Percentiles rank a stretch among this genome's conserved stretches.
These are phyloP conservation scores for Chrysopa pallens DNA, from an alignment of 1,140 invertebrate species.

Conservation along the genomic window DNA sequence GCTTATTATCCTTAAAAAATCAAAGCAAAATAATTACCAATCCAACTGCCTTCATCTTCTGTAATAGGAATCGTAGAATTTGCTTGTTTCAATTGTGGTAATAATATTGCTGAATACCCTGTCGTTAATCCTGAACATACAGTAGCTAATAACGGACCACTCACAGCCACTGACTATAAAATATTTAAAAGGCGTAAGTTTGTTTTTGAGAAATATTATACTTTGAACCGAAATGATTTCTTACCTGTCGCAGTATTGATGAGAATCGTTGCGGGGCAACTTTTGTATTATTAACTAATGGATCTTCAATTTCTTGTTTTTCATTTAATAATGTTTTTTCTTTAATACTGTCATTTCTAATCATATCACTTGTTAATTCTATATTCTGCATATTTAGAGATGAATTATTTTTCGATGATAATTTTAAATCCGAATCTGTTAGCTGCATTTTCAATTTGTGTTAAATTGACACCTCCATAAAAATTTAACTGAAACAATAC, in stretches of 20 bases:
- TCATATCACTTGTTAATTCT: too few relatives aligned
- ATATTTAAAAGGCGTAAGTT: constrained; percentile 1
- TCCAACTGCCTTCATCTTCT: constrained; percentile 35
- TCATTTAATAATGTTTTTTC: too few relatives aligned
- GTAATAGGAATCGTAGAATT: constrained; percentile 24
- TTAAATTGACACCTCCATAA: too few relatives aligned
- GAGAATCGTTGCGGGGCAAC: neutral
- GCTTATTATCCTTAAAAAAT: too few relatives aligned
- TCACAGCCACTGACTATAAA: constrained; percentile 26
- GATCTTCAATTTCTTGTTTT: neutral
- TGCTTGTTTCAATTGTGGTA: constrained; percentile 30
- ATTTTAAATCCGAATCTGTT: too few relatives aligned
- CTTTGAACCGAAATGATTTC: neutral
- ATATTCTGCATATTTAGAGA: too few relatives aligned
- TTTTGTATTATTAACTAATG: neutral
- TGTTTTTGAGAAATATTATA: neutral
- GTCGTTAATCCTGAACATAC: constrained; percentile 32
- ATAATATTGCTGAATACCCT: constrained; percentile 40
- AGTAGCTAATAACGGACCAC: constrained; percentile 31
- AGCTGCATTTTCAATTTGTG: too few relatives aligned
- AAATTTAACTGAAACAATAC: too few relatives aligned
- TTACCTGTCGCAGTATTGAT: neutral
- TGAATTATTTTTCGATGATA: too few relatives aligned
- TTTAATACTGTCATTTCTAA: too few relatives aligned
- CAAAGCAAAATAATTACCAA: constrained; percentile 23